Base-by-base conservation (phyloP, 2,797 vertebrate genomes). In the Melanotaenia maccullochi region DNA sequence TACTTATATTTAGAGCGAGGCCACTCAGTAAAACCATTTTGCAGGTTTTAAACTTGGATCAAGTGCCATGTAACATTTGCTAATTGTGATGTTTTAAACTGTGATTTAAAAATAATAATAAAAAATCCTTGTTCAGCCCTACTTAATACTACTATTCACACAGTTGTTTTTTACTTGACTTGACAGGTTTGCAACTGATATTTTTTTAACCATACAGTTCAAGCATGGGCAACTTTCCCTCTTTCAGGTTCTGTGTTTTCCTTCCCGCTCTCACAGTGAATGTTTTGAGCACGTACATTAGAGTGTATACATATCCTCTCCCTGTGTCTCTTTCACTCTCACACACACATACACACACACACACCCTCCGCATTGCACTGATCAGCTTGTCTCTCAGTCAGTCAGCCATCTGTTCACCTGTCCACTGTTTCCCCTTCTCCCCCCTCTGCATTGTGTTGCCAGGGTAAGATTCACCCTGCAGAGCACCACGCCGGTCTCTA, bases 391-490 rank as follows among this genome's bases (percentile, higher is more conserved):
- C 84, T 90, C 89, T 86, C 87, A 84, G 90, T 86, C 88, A 83
- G 75, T 83, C 78, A 73, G 88, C 92, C 93, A 93, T 94, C 92
- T 93, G 93, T 93, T 91, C 92, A 93, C 93, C 93, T 93, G 92
- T 94, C 88, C 86, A 16, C 85, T 62, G 57, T 62, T 75, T 71
- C 71, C 57, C 76, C 74, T 75, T 60, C 86, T 76, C 68, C 72
- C 78, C 82, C 75, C 76, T 18, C 88, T 91, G 90, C 81, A 86
- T 92, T 90, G 89, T 94, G 93, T 93, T 94, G 92, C 93, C 93
- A 94, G 90, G 93, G 92, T 91, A 94, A 90, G 93, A 93, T 92
- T 93, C 89, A 79, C 90, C 92, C 91, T 85, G 88, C 91, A 90
- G 92, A 92, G 92, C 88, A 54, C 67, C 68, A 79, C 64, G 54